Evolutionary conservation across 2,113 vertebrate genomes (phyloP).

Genomic region (Oreochromis spilurus): DNA sequence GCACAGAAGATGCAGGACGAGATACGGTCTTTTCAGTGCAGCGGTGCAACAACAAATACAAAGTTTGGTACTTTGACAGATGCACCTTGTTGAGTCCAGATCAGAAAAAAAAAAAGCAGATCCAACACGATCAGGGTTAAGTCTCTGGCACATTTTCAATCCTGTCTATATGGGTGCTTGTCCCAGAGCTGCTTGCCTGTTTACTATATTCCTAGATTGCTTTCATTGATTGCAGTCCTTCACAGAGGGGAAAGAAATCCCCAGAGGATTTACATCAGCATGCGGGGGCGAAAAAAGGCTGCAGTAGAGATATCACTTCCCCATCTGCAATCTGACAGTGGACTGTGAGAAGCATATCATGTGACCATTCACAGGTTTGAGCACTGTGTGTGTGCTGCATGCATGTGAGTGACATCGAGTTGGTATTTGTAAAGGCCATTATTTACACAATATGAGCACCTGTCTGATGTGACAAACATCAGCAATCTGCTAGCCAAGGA

Average conservation of each 20-base stretch:
- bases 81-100: neutral
- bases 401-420: neutral
- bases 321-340: neutral
- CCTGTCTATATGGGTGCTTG: neutral
- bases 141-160: neutral
- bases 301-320: constrained; percentile 13
- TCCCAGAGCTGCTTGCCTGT: constrained; percentile 35
- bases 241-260: constrained; percentile 21
- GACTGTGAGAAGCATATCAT: neutral
- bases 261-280: constrained; percentile 52
- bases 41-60: neutral
- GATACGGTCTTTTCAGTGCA: neutral
- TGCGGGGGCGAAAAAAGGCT: neutral
- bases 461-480: constrained; percentile 23
- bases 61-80: neutral
- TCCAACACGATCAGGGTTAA: neutral
- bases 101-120: neutral
- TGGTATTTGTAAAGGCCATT: neutral
- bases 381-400: neutral
- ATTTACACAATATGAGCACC: neutral
- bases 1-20: neutral
- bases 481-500: neutral
- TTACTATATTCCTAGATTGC: constrained; percentile 63
- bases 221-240: constrained; percentile 61
- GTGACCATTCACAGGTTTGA: neutral